Base-by-base conservation (phyloP, 1,140 invertebrate genomes). In the Tetramorium alpestre region DNA sequence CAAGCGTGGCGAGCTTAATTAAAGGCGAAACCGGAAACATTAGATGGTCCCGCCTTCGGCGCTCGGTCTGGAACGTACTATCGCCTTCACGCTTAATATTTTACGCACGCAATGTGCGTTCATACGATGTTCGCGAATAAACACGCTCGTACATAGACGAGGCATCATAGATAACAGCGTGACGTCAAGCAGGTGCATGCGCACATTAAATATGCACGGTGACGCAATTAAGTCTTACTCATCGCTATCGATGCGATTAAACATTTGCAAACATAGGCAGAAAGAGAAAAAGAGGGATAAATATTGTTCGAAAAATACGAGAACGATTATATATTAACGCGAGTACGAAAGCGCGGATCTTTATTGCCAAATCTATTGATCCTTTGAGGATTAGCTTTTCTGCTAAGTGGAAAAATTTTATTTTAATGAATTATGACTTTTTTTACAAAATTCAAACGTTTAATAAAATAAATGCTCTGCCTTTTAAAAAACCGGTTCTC, bases 1-100 rank as follows among this genome's bases (percentile, higher is more conserved):
- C 70, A 25, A 87, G 69, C 70, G 49, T 16, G 38, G 51, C 65
- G 18, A 25, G 16, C n/a, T 8, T 73, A 91, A 91, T 91, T 91
- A 91, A 86, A 86, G 51, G 60, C 41, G 18, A 72, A 44, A 25
- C 70, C 89, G 89, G 89, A 91, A 91, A 82, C n/a, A 41, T 22
- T 49, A n/a, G 25, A n/a, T 10, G 10, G 22, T 38, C 67, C 47
- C 62, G 47, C 22, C 73, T 33, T 22, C n/a, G 67, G 56, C 7
- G 41, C 16, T 64, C 67, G 18, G 11, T 58, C 51, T 41, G 80
- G 18, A 73, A 84, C 49, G 58, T 56, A 16, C 47, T 84, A 87
- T 87, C 81, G 60, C 38, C 60, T 87, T 87, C 85, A 47, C 44
- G 64, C 77, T 87, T 73, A 67, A 84, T 86, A 72, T 87, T 87